Evolutionary conservation across 2,113 vertebrate species (phyloP).

Genomic region (Macrotus californicus): DNA sequence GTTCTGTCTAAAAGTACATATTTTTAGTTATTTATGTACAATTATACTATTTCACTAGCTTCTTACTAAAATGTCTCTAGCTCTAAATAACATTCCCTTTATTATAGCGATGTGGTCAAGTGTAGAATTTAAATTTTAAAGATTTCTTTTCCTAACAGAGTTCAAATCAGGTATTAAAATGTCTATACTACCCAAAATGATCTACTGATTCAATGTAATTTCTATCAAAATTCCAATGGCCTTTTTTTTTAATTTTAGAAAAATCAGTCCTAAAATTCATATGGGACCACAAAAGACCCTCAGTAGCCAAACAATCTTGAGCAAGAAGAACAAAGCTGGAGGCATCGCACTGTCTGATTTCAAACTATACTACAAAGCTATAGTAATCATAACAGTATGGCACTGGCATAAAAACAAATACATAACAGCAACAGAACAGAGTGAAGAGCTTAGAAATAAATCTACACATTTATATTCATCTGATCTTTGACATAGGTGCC

Average conservation of each 20-base stretch:
- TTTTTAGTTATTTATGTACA: not conserved
- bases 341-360: not conserved
- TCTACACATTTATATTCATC: not conserved
- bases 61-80: conserved; percentile 19
- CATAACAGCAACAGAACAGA: not conserved
- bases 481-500: not conserved
- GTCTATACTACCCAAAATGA: not conserved
- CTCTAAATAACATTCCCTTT: not conserved
- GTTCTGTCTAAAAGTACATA: not conserved
- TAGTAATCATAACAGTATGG: not conserved
- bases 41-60: not conserved
- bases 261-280: not conserved
- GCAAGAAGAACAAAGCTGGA: not conserved
- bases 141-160: not conserved
- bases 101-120: not conserved
- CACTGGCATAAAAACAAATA: not conserved
- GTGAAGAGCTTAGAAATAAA: not conserved
- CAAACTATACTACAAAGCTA: not conserved
- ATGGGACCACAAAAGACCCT: not conserved
- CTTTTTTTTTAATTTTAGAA: not conserved
- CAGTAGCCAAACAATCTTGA: not conserved
- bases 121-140: conserved; percentile 33
- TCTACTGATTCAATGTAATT: not conserved
- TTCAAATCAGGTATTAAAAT: conserved; percentile 18
- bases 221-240: not conserved